A percentile compares a stretch with the other conserved stretches of the same genome.
Conservation (phyloP, 2,888 invertebrate genomes). For the Polyommatus iphigenia region DNA sequence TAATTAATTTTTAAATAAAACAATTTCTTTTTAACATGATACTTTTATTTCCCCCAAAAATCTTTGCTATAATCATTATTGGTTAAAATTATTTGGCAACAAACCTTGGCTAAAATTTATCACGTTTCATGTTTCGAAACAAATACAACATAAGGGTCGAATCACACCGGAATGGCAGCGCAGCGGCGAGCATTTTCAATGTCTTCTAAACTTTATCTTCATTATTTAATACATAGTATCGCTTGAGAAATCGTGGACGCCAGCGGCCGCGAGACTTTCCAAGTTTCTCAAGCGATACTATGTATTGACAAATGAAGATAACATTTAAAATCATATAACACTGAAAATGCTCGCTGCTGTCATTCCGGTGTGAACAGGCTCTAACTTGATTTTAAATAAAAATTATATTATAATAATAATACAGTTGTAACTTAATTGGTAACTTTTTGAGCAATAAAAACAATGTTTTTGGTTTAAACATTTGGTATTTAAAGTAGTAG, state of each 20-base stretch:
- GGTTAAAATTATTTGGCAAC: not conserved
- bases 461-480: not conserved
- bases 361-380: too few species aligned
- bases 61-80: not conserved
- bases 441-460: not conserved
- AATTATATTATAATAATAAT: not conserved
- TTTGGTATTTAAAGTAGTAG: not conserved
- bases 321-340: too few species aligned
- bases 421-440: not conserved
- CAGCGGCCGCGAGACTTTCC: too few species aligned
- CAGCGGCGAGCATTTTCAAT: too few species aligned
- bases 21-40: not conserved
- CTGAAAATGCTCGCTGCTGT: too few species aligned
- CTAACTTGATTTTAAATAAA: not conserved
- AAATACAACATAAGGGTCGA: not conserved
- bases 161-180: too few species aligned
- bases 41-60: constrained; percentile 25
- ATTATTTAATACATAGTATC: too few species aligned
- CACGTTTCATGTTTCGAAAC: not conserved
- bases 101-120: constrained; percentile 8
- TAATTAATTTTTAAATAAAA: constrained; percentile 42
- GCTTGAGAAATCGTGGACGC: too few species aligned
- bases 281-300: too few species aligned
- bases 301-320: too few species aligned
- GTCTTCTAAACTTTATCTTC: too few species aligned